These are phyloP conservation scores for Alloplasta piceator DNA, from an alignment of 2,888 invertebrate species.

Conservation along the genomic window DNA sequence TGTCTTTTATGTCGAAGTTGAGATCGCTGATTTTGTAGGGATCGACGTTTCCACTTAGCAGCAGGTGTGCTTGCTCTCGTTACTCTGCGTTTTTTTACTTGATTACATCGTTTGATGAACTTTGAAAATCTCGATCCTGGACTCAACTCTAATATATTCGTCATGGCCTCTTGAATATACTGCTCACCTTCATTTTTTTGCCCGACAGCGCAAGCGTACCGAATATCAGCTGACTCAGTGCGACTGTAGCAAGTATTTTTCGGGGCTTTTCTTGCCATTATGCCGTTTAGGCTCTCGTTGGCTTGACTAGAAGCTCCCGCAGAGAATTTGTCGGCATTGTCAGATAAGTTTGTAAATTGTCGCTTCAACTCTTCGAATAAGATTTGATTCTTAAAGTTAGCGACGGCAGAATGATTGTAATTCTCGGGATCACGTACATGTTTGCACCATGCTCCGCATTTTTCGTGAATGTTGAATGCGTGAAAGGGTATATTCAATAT, in stretches of 20 bases:
- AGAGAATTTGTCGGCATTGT: not conserved
- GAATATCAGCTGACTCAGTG: constrained; percentile 54
- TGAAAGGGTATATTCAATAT: constrained; percentile 13
- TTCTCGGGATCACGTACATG: constrained; percentile 2
- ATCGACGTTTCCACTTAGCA: constrained; percentile 1
- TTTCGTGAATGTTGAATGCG: not conserved
- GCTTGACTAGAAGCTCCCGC: constrained; percentile 1
- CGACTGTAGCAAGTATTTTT: constrained; percentile 59
- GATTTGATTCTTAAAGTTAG: constrained; percentile 8
- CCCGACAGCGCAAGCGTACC: constrained; percentile 52
- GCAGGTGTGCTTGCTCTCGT: not conserved
- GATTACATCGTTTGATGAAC: not conserved
- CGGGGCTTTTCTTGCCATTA: constrained; percentile 49
- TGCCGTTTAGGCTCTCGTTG: not conserved
- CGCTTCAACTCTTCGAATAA: not conserved
- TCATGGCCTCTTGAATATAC: constrained; percentile 13
- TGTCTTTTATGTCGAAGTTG: constrained; percentile 8
- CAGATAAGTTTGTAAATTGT: constrained; percentile 9
- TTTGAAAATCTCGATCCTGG: constrained; percentile 1
- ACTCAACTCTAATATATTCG: constrained; percentile 2
- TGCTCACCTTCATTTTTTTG: constrained; percentile 57
- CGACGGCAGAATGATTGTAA: not conserved
- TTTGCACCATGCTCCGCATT: constrained; percentile 15
- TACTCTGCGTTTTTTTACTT: not conserved
- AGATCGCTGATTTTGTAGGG: constrained; percentile 4